phyloP scores from a whole-genome alignment of 2,888 invertebrate species.

The Tortrix viridana region DNA sequence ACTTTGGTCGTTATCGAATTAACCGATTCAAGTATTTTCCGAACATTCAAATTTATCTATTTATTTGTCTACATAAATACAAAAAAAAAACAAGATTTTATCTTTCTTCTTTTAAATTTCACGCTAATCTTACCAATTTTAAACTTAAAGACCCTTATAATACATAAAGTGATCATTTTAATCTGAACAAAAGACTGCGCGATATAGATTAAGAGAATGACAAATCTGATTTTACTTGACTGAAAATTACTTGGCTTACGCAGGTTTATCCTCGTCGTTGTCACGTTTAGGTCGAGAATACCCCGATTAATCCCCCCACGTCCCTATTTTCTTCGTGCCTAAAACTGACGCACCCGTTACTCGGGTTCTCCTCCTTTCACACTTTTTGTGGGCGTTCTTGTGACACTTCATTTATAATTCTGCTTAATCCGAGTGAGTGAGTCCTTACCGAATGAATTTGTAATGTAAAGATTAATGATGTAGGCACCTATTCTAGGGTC shows the following conservation, averaged over 20 bases:
- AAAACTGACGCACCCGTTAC: constrained; percentile 67
- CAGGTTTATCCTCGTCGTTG: constrained; percentile 47
- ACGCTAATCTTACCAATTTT: too few species aligned
- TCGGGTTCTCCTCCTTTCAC: constrained; percentile 68
- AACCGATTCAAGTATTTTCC: too few species aligned
- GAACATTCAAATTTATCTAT: too few species aligned
- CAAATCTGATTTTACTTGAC: constrained; percentile 36
- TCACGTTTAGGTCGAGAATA: constrained; percentile 56
- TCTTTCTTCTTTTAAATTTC: too few species aligned
- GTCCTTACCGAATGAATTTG: constrained; percentile 82
- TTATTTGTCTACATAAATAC: too few species aligned
- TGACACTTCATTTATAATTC: constrained; percentile 83
- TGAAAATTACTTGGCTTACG: constrained; percentile 40
- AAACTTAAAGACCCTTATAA: too few species aligned
- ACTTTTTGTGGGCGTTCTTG: constrained; percentile 73
- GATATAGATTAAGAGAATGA: constrained; percentile 12
- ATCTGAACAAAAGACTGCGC: background rate
- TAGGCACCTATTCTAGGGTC: constrained; percentile 51
- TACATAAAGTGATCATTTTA: background rate
- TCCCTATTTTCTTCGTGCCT: constrained; percentile 65
- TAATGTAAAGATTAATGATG: constrained; percentile 82
- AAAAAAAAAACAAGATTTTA: too few species aligned
- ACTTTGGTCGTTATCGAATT: too few species aligned
- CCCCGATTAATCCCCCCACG: constrained; percentile 57
- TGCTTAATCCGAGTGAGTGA: constrained; percentile 81